Conservation (phyloP, 2,888 invertebrate species). For the Empis livida region DNA sequence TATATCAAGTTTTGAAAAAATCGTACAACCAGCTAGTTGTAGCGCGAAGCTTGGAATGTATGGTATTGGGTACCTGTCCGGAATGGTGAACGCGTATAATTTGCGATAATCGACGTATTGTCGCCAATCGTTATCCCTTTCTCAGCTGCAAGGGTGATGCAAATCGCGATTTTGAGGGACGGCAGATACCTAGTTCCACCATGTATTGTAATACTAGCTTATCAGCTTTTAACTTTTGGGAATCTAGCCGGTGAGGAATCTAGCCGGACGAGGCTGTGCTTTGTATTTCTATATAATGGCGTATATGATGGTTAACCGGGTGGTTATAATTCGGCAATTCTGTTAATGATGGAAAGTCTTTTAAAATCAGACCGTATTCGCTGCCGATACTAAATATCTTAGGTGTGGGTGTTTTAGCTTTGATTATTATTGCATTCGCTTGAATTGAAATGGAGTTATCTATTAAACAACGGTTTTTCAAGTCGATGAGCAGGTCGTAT, state of each 20-base stretch:
- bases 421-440: too few relatives aligned
- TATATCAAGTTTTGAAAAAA: not conserved
- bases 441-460: not conserved
- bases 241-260: not conserved
- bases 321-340: not conserved
- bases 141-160: not conserved
- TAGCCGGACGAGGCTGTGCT: not conserved
- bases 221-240: not conserved
- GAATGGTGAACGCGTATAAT: not conserved
- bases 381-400: not conserved
- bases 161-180: not conserved
- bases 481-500: conserved; percentile 2
- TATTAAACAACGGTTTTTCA: too few relatives aligned
- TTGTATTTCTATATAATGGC: not conserved
- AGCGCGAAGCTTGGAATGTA: not conserved
- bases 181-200: not conserved
- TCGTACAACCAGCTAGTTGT: not conserved
- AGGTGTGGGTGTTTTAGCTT: not conserved
- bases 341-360: not conserved
- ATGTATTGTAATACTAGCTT: not conserved
- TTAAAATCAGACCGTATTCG: not conserved
- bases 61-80: not conserved
- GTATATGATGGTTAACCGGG: not conserved
- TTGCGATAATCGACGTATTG: not conserved
- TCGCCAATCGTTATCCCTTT: not conserved